Percentiles rank a stretch among this genome's conserved stretches.
Evolutionary conservation across 1,140 invertebrate genomes (phyloP).

Genomic region (Papilio polyxenes): DNA sequence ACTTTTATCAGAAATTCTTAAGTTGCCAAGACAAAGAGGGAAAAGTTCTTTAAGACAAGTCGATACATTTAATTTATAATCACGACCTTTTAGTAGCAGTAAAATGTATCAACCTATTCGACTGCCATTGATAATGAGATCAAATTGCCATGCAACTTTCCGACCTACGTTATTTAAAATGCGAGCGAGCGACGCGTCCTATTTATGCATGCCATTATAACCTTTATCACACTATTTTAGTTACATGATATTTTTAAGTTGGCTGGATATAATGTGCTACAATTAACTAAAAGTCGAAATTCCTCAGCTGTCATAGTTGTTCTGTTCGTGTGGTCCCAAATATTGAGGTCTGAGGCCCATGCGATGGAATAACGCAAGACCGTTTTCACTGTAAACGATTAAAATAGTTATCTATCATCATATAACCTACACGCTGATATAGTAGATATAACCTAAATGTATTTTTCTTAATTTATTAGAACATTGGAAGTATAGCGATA

Average conservation of each 20-base stretch:
- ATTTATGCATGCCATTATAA: slow-evolving; percentile 38
- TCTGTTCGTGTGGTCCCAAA: slow-evolving; percentile 57
- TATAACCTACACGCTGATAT: neutral
- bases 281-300: slow-evolving; percentile 38
- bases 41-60: neutral
- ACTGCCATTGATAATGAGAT: neutral
- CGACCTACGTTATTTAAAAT: neutral
- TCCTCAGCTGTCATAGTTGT: slow-evolving; percentile 61
- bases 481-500: too few relatives aligned
- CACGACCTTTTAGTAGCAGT: slow-evolving; percentile 8
- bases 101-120: neutral
- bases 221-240: neutral
- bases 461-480: too few relatives aligned
- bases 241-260: neutral
- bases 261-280: slow-evolving; percentile 22
- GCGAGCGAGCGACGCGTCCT: neutral
- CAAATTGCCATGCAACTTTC: neutral
- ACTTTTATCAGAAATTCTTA: neutral
- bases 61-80: neutral
- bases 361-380: slow-evolving; percentile 58
- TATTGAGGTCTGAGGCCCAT: slow-evolving; percentile 61
- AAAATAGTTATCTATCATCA: neutral
- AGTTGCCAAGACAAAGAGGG: neutral
- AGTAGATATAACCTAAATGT: too few relatives aligned
- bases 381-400: slow-evolving; percentile 59